These are phyloP conservation scores for Brachionus calyciflorus DNA, from an alignment of 1,140 invertebrate species.

Conservation along the genomic window DNA sequence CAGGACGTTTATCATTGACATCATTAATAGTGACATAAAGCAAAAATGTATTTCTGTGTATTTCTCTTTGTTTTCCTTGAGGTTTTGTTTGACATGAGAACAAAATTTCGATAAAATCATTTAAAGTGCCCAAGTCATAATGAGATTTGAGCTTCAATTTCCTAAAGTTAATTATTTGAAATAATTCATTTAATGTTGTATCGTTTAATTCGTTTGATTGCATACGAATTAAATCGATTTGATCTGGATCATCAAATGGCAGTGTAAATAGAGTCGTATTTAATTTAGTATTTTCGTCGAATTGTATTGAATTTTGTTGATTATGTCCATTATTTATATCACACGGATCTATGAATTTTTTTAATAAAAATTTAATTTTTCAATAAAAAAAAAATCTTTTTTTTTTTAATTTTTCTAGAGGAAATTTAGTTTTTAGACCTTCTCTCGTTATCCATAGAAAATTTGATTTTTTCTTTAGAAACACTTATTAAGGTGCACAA, in stretches of 20 bases:
- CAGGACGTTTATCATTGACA: conserved; percentile 30
- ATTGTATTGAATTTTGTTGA: conserved; percentile 9
- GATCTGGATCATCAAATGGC: neutral
- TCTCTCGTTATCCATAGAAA: too few species aligned
- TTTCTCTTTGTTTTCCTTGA: neutral
- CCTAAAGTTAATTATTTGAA: neutral
- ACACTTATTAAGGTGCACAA: too few species aligned
- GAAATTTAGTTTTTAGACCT: too few species aligned
- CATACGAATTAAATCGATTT: neutral
- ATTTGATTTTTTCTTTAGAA: too few species aligned
- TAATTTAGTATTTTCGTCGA: conserved; percentile 8
- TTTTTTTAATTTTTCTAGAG: too few species aligned
- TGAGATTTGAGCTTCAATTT: neutral
- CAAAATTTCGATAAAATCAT: conserved; percentile 23
- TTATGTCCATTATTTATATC: conserved; percentile 4
- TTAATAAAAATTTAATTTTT: too few species aligned
- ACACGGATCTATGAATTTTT: conserved; percentile 42
- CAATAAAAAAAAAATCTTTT: too few species aligned
- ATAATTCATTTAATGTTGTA: neutral
- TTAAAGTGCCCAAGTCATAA: neutral
- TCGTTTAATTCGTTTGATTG: conserved; percentile 3
- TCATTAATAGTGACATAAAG: conserved; percentile 37
- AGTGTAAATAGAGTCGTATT: neutral
- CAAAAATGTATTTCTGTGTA: conserved; percentile 11
- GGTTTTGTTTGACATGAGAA: conserved; percentile 28